These are phyloP conservation scores for Syrista parreyssii DNA, from an alignment of 2,888 invertebrate species.

Conservation along the genomic window DNA sequence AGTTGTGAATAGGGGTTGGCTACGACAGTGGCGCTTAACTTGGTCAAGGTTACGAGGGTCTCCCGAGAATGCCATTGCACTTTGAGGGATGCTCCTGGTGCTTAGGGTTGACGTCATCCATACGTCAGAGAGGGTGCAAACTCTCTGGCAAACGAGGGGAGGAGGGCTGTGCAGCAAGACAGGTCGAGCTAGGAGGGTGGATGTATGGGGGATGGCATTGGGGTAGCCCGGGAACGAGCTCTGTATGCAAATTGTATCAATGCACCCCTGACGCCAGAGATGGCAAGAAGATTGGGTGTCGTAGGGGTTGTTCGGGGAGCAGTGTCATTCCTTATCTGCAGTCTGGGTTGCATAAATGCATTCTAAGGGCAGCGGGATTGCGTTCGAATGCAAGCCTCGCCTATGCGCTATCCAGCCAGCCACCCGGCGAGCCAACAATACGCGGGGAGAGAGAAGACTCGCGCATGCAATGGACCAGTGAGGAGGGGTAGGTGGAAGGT, in stretches of 20 bases:
- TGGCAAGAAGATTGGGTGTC: constrained; percentile 38
- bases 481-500: not conserved
- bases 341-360: constrained; percentile 51
- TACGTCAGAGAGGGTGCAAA: not conserved
- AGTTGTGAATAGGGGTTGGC: not conserved
- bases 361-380: constrained; percentile 38
- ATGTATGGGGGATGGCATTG: not conserved
- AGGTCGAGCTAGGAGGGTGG: constrained; percentile 23
- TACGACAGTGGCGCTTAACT: not conserved
- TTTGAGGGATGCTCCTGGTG: not conserved
- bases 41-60: not conserved
- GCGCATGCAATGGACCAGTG: not conserved
- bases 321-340: constrained; percentile 55
- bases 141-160: not conserved
- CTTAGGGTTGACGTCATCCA: not conserved
- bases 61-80: not conserved
- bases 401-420: constrained; percentile 9
- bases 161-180: not conserved
- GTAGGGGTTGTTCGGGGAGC: constrained; percentile 24
- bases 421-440: not conserved
- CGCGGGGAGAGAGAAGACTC: constrained; percentile 3
- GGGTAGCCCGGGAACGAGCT: not conserved
- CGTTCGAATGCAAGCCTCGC: constrained; percentile 32
- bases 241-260: constrained; percentile 16
- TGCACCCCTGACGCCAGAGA: constrained; percentile 28